Base-by-base conservation (phyloP, 2,113 vertebrate genomes). In the Oncorhynchus kisutch region DNA sequence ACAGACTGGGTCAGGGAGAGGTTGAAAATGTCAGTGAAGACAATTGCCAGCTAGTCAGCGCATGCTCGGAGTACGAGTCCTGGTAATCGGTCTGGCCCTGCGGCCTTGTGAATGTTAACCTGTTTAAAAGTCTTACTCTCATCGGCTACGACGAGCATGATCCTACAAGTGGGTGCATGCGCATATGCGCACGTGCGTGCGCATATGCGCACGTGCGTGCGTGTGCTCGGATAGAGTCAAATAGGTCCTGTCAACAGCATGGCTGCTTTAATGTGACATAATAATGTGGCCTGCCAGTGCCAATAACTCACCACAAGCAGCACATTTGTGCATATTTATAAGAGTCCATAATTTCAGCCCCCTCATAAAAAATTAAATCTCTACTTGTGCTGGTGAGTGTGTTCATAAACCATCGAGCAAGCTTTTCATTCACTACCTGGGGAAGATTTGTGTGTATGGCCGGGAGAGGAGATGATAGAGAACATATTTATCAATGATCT, bases 251-350 rank as follows among this genome's bases (percentile, higher is more conserved):
- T 91, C 91, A 90, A 88, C 90, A 87, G 85, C 76, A 79, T 78
- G 87, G 82, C 82, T 78, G 71, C 79, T 92, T 92, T 90, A 92
- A 90, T 89, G 86, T 90, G 89, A 90, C 92, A 87, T 82, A 90
- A 91, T 92, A 91, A 93, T 88, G 87, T 71, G 77, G 77, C 81
- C 88, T 90, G 89, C 89, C 89, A 84, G 77, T 79, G 83, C 90
- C 90, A 91, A 90, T 89, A 90, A 87, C 81, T 90, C 88, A 82
- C 70, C 83, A 88, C 82, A 87, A 88, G 87, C 80, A 80, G 88
- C 89, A 91, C 88, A 90, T 85, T 88, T 91, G 89, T 77, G 80
- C 84, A 87, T 87, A 88, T 90, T 91, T 91, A 91, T 90, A 88
- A 85, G 75, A 78, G 81, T 78, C 86, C 79, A 90, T 91, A 88